phyloP scores from a whole-genome alignment of 37 sponge, comb jelly and placozoan genomes.

The Tethya wilhelma region DNA sequence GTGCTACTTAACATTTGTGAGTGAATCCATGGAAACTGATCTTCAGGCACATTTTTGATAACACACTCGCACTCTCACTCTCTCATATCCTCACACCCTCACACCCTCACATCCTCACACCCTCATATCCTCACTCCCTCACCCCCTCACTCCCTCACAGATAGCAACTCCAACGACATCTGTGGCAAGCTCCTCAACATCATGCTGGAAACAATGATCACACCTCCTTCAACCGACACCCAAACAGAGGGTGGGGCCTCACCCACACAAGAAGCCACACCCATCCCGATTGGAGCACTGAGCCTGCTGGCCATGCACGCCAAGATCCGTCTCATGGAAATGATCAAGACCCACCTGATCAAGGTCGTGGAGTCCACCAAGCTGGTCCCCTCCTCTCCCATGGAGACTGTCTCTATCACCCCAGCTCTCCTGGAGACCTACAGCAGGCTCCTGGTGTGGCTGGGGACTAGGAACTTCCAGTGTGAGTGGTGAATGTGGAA shows the following conservation, averaged over 20 bases:
- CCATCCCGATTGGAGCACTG: constrained; percentile 47
- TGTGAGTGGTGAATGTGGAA: no score
- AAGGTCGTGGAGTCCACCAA: constrained; percentile 46
- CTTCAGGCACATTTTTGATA: background rate
- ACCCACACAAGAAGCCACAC: constrained; percentile 4
- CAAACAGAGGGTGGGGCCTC: background rate
- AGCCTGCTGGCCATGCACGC: constrained; percentile 57
- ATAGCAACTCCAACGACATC: constrained; percentile 48
- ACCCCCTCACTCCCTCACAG: constrained; percentile 10
- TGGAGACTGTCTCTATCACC: constrained; percentile 9
- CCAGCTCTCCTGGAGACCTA: constrained; percentile 70
- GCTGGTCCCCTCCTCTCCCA: background rate
- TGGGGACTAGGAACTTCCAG: constrained; percentile 66
- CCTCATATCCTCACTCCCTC: background rate
- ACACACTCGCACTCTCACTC: background rate
- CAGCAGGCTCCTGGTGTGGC: constrained; percentile 63
- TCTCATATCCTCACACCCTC: background rate
- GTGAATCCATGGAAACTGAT: background rate
- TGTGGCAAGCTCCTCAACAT: constrained; percentile 23
- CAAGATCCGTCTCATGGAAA: constrained; percentile 66
- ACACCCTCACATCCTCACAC: background rate
- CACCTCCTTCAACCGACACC: constrained; percentile 1
- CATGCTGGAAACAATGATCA: constrained; percentile 27
- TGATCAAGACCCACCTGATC: constrained; percentile 51
- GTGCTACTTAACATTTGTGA: constrained; percentile 55